These are phyloP conservation scores for Ophonus ardosiacus DNA, from an alignment of 2,888 invertebrate genomes.

Conservation along the genomic window DNA sequence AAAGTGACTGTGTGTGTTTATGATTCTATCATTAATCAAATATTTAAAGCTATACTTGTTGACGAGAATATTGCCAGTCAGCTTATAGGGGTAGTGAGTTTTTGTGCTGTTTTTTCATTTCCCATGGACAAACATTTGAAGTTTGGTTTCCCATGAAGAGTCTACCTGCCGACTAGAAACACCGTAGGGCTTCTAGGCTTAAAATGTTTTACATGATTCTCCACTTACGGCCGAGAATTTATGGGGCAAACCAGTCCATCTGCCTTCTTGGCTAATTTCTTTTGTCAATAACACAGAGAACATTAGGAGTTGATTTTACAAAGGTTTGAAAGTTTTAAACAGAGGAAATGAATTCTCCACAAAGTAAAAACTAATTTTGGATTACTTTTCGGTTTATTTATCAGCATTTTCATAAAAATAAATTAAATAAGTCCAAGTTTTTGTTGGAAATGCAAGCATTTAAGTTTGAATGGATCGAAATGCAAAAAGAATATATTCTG, in stretches of 20 bases:
- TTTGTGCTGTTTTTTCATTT: constrained; percentile 40
- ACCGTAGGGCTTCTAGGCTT: constrained; percentile 18
- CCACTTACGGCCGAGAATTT: constrained; percentile 46
- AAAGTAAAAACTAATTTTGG: background rate
- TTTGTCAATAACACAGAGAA: constrained; percentile 24
- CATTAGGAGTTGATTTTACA: background rate
- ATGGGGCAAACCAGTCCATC: constrained; percentile 24
- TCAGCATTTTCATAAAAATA: too few species aligned
- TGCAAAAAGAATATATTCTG: too few species aligned
- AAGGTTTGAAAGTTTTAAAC: background rate
- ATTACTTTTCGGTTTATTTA: too few species aligned
- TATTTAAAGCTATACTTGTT: constrained; percentile 8
- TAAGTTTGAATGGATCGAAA: too few species aligned
- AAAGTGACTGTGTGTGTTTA: background rate
- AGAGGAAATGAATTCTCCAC: background rate
- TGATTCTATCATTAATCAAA: constrained; percentile 45
- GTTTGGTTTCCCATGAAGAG: constrained; percentile 22
- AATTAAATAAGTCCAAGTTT: too few species aligned
- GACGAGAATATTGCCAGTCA: constrained; percentile 2
- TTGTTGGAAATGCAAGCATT: too few species aligned
- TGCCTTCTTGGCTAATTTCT: constrained; percentile 34
- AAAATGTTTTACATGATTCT: constrained; percentile 56
- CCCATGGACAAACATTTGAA: constrained; percentile 52
- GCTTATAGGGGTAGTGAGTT: constrained; percentile 39
- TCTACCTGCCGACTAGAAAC: constrained; percentile 25